A percentile compares a stretch with the other conserved stretches of the same genome.
phyloP scores from a whole-genome alignment of 2,113 vertebrate species.

The Vulpes lagopus region DNA sequence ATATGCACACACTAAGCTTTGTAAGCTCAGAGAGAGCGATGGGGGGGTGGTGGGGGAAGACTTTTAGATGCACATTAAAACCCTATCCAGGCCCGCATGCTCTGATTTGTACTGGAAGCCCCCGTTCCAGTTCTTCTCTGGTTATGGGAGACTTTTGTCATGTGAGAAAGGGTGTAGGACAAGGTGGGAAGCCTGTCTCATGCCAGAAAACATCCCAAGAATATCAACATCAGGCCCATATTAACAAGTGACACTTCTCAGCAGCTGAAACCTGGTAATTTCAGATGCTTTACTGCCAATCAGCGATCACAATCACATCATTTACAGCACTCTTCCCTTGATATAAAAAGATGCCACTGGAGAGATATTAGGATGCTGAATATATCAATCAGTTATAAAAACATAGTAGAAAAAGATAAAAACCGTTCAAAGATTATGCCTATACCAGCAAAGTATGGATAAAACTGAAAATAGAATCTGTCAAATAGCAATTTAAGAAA shows the following conservation, averaged over 20 bases:
- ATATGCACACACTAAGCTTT: not conserved
- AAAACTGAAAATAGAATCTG: not conserved
- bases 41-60: not conserved
- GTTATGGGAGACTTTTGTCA: not conserved
- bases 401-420: not conserved
- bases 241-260: not conserved
- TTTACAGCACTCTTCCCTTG: not conserved
- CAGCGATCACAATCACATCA: not conserved
- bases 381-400: conserved; percentile 17
- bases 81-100: not conserved
- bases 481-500: not conserved
- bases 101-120: not conserved
- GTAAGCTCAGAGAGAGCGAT: not conserved
- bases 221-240: not conserved
- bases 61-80: not conserved
- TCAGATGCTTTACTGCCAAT: conserved; percentile 17
- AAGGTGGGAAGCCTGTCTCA: not conserved
- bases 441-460: not conserved
- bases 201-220: not conserved
- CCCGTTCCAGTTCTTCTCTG: not conserved
- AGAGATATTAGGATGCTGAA: not conserved
- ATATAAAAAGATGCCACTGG: not conserved
- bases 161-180: not conserved
- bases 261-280: not conserved
- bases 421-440: not conserved